Evolutionary conservation across 2,797 vertebrate genomes (phyloP), one percentile per base, ranked within the genome.

Genomic region (Ispidina lecontei): DNA sequence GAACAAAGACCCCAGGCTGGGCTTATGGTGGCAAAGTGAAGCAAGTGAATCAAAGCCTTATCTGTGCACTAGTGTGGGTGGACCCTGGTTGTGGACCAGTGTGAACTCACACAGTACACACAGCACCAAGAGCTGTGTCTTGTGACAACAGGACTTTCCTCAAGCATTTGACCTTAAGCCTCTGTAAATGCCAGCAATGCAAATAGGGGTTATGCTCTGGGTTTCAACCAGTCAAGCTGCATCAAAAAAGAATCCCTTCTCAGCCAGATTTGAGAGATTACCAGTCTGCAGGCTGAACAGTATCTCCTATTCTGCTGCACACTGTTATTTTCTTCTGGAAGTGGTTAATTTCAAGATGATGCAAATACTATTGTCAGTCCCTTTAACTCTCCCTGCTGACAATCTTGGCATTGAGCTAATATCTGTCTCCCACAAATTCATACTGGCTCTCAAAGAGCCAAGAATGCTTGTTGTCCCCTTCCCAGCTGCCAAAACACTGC

Each of bases 381-480:
- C 69, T 90, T 60, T 77, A 82, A 89, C 75, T 92, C 44, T 89
- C 68, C 52, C 90, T 75, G 84, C 78, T 87, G 77, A 93, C 89
- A 84, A 68, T 86, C 88, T 95, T 92, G 87, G 89, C 72, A 91
- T 95, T 94, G 81, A 90, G 78, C 81, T 93, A 69, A 90, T 82
- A 84, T 77, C 59, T 69, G 54, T 87, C 86, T 96, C 88, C 58
- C 88, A 90, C 84, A 90, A 94, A 94, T 58, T 81, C 88, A 63
- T 44, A 20, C 49, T 49, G 78, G 65, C 86, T 94, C 88, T 91
- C 47, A 55, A 91, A 91, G 65, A 91, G 91, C 91, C 90, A 91
- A 95, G 88, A 91, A 86, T 91, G 75, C 78, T 90, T 84, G 84
- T 90, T 91, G 86, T 87, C 87, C 93, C 63, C 65, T 91, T 83